phyloP scores from a whole-genome alignment of 2,888 invertebrate genomes.

The Diadromus collaris region DNA sequence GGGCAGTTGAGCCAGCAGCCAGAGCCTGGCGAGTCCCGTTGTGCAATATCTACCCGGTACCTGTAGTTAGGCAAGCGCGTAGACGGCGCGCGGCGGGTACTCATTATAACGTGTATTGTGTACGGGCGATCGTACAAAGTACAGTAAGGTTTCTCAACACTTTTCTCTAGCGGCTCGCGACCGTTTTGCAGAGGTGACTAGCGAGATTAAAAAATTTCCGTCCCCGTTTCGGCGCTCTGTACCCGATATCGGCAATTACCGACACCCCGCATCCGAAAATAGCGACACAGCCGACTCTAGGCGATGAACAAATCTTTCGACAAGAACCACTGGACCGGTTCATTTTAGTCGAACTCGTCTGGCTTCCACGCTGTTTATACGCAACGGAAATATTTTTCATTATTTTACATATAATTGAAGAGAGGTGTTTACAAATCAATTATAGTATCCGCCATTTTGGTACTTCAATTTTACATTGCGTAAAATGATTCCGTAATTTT shows the following conservation, averaged over 20 bases:
- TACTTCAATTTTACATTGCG: no score
- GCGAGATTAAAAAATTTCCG: conserved; percentile 8
- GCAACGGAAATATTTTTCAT: neutral
- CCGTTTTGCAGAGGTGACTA: neutral
- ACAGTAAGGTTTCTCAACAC: conserved; percentile 41
- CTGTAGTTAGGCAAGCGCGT: conserved; percentile 48
- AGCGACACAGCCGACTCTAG: neutral
- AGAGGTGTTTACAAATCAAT: no score
- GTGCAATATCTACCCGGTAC: conserved; percentile 36
- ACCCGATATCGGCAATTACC: neutral
- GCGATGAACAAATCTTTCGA: neutral
- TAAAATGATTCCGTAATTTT: no score
- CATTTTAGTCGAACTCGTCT: neutral
- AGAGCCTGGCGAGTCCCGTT: conserved; percentile 48
- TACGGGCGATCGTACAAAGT: conserved; percentile 38
- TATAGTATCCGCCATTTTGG: no score
- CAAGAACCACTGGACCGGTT: neutral
- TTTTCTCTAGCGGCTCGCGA: conserved; percentile 20
- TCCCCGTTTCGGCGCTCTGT: conserved; percentile 7
- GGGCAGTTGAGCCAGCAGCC: conserved; percentile 27
- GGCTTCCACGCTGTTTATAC: neutral
- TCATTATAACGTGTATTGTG: conserved; percentile 61
- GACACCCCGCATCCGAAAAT: neutral
- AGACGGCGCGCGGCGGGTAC: conserved; percentile 35
- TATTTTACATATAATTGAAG: neutral